These are phyloP conservation scores for Pyralis farinalis DNA, from an alignment of 2,888 invertebrate genomes.

Conservation along the genomic window DNA sequence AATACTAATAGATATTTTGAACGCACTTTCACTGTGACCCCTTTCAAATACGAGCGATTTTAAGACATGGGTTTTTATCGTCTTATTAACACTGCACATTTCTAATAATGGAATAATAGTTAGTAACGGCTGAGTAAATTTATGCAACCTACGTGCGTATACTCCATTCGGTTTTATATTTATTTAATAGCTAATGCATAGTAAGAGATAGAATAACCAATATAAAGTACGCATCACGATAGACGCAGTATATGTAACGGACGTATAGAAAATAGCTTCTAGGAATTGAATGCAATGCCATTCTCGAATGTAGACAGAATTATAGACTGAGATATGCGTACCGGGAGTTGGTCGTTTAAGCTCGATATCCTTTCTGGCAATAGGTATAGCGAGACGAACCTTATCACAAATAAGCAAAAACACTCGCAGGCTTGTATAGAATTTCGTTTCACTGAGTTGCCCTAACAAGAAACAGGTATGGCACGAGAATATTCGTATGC, in stretches of 20 bases:
- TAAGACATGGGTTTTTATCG: background rate
- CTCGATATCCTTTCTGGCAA: slow-evolving; percentile 1
- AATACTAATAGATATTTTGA: slow-evolving; percentile 12
- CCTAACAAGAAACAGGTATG: background rate
- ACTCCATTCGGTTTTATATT: background rate
- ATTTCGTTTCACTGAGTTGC: background rate
- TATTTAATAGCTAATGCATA: slow-evolving; percentile 4
- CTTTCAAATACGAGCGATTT: slow-evolving; percentile 1
- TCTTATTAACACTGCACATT: background rate
- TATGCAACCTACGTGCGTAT: slow-evolving; percentile 1
- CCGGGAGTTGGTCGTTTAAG: background rate
- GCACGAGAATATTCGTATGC: slow-evolving; percentile 5
- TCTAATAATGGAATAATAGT: background rate
- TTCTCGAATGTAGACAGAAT: no score
- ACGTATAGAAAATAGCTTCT: no score
- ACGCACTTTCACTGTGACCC: slow-evolving; percentile 15
- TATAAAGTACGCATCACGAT: no score
- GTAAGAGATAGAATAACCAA: no score
- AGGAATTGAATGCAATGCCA: no score
- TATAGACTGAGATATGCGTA: no score
- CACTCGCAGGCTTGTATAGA: background rate
- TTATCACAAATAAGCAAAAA: background rate
- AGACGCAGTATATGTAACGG: no score
- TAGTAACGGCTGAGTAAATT: slow-evolving; percentile 5
- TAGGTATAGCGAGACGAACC: background rate